Evolutionary conservation across 2,888 invertebrate genomes (phyloP).

Genomic region (Dryobotodes eremita): DNA sequence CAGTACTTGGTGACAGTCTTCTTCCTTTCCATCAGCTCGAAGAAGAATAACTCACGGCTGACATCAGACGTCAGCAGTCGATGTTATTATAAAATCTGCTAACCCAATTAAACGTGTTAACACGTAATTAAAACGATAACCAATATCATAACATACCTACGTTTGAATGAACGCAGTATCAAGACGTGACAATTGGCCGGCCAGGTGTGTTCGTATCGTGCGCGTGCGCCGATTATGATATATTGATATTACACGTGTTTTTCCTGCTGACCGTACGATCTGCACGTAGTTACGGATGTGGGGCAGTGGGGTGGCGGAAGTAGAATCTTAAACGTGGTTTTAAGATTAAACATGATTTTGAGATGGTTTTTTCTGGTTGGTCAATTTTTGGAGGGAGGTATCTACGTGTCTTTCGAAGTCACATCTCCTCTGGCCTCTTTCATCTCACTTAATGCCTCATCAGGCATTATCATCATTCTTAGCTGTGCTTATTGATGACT

Average conservation of each 20-base stretch:
- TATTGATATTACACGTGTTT: constrained; percentile 55
- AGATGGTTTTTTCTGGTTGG: constrained; percentile 23
- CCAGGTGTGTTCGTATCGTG: constrained; percentile 64
- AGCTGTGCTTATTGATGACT: neutral
- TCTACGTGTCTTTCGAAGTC: constrained; percentile 19
- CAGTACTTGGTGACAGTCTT: neutral
- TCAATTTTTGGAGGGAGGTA: neutral
- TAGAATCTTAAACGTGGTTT: constrained; percentile 36
- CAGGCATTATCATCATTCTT: neutral
- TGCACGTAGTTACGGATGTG: constrained; percentile 56
- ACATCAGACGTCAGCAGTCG: neutral
- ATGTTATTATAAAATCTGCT: constrained; percentile 10
- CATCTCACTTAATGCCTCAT: neutral
- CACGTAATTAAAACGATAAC: constrained; percentile 32
- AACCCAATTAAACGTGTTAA: constrained; percentile 20
- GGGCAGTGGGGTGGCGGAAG: constrained; percentile 40
- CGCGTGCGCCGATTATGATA: constrained; percentile 51
- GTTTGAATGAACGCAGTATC: constrained; percentile 48
- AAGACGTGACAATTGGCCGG: constrained; percentile 61
- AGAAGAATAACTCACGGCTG: neutral
- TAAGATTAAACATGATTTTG: constrained; percentile 20
- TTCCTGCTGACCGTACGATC: constrained; percentile 33
- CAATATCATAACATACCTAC: constrained; percentile 30
- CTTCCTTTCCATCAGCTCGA: neutral
- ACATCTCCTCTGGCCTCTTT: neutral